Conservation (phyloP, 2,888 invertebrate genomes). For the Dioctria linearis region DNA sequence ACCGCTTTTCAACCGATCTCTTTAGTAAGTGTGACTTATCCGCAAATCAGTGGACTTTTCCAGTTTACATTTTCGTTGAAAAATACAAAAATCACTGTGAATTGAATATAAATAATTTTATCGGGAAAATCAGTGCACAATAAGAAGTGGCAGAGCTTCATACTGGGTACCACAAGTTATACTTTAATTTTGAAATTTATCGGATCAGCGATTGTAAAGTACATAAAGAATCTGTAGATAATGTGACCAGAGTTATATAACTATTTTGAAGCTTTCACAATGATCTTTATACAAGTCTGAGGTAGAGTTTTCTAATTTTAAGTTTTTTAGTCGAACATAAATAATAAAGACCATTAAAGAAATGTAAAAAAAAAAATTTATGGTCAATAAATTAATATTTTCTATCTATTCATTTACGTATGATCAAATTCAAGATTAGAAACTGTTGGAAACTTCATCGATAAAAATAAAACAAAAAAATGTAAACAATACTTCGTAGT, state of each 20-base stretch:
- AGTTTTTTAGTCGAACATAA: no score
- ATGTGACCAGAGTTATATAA: slow-evolving; percentile 16
- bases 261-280: slow-evolving; percentile 26
- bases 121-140: not conserved
- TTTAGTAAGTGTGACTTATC: slow-evolving; percentile 11
- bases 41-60: slow-evolving; percentile 5
- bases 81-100: not conserved
- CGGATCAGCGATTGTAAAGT: slow-evolving; percentile 22
- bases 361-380: no score
- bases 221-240: not conserved
- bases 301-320: not conserved
- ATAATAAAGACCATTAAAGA: no score
- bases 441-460: no score
- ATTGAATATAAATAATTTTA: no score
- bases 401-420: no score
- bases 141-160: not conserved
- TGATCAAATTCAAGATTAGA: no score
- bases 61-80: not conserved
- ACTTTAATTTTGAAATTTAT: slow-evolving; percentile 19
- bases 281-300: not conserved
- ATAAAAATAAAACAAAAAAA: no score
- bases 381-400: no score
- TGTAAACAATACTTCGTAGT: no score
- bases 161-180: slow-evolving; percentile 1
- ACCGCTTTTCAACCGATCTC: not conserved